Conservation (phyloP, 2,888 invertebrate genomes). For the Synergus umbraculus region DNA sequence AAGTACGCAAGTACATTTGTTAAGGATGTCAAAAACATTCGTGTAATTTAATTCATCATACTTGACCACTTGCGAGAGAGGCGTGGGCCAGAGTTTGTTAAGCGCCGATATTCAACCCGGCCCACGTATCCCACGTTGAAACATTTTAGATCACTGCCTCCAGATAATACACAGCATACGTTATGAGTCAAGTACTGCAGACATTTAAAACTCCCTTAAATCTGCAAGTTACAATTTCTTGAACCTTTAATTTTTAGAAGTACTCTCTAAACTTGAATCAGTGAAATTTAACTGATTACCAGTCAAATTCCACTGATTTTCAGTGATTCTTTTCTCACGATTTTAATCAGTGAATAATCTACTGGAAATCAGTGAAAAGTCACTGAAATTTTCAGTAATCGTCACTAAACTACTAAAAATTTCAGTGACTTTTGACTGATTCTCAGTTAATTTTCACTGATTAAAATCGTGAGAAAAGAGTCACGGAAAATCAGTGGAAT, state of each 20-base stretch:
- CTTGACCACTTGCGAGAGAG: conserved; percentile 43
- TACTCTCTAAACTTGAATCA: too few relatives aligned
- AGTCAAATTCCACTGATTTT: too few relatives aligned
- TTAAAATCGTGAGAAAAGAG: too few relatives aligned
- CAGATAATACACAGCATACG: conserved; percentile 40
- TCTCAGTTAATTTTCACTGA: too few relatives aligned
- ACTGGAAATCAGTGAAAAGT: too few relatives aligned
- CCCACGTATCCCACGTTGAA: conserved; percentile 49
- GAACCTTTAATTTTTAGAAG: neutral
- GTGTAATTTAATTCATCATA: conserved; percentile 48
- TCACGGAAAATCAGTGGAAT: too few relatives aligned
- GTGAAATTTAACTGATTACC: too few relatives aligned
- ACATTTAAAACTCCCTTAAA: conserved; percentile 19
- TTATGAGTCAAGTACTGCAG: conserved; percentile 12
- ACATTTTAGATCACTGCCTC: conserved; percentile 50
- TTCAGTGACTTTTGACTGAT: too few relatives aligned
- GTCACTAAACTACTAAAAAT: too few relatives aligned
- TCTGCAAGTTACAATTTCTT: neutral
- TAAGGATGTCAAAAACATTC: conserved; percentile 44
- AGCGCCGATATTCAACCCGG: conserved; percentile 45
- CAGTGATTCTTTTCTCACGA: too few relatives aligned
- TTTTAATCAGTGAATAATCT: too few relatives aligned
- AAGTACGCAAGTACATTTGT: conserved; percentile 41
- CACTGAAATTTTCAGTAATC: too few relatives aligned
- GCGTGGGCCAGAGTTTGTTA: conserved; percentile 52